Evolutionary conservation across 2,797 vertebrate species (phyloP).

Genomic region (Sphenopsis melanotis): DNA sequence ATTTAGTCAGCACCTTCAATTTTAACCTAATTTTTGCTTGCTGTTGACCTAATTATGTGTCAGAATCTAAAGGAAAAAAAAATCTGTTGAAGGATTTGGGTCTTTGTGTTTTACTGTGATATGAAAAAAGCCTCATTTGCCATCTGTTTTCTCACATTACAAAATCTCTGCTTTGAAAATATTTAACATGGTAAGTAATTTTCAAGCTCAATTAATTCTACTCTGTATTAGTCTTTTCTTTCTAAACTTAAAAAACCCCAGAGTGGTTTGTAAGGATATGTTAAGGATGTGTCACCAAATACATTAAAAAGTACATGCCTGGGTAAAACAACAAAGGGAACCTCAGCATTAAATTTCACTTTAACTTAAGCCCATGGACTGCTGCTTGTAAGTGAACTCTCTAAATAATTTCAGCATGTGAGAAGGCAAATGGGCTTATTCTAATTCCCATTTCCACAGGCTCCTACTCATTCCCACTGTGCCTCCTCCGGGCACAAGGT

Average conservation of each 20-base stretch:
- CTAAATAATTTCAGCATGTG: background rate
- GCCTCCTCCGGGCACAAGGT: rapidly evolving
- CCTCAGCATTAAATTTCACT: background rate
- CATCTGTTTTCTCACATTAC: background rate
- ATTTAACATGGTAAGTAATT: background rate
- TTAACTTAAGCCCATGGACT: background rate
- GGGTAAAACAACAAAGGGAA: background rate
- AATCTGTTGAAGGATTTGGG: background rate
- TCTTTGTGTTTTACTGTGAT: background rate
- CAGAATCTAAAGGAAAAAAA: background rate
- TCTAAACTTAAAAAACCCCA: background rate
- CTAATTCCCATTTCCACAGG: background rate
- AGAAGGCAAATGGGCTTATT: background rate
- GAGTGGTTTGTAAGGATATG: background rate
- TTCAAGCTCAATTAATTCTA: background rate
- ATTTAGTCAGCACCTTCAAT: background rate
- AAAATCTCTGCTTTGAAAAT: conserved; percentile 7
- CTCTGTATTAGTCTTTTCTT: background rate
- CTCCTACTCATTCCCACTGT: background rate
- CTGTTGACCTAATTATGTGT: background rate
- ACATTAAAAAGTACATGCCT: background rate
- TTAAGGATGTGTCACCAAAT: background rate
- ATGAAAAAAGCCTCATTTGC: background rate
- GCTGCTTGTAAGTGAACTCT: background rate
- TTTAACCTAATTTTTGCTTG: background rate